Evolutionary conservation across 2,113 vertebrate species (phyloP).

Genomic region (Hiodon tergisus): DNA sequence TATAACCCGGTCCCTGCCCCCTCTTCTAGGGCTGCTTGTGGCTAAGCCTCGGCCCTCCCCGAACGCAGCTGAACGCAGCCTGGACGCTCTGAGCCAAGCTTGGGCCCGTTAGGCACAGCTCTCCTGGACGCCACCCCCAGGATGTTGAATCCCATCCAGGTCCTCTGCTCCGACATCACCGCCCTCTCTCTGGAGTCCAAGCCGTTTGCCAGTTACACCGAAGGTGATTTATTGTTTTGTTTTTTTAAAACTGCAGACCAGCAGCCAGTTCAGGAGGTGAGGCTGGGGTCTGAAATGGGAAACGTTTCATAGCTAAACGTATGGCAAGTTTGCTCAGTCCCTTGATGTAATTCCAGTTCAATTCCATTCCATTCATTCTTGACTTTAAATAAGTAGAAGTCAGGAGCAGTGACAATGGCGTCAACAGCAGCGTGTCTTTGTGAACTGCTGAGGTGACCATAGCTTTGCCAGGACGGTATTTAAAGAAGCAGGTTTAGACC

Average conservation of each 20-base stretch:
- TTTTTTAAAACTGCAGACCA: constrained; percentile 35
- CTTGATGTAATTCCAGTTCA: no score
- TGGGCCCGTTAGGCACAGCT: constrained; percentile 50
- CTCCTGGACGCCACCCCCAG: constrained; percentile 66
- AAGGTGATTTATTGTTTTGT: constrained; percentile 57
- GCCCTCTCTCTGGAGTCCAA: constrained; percentile 69
- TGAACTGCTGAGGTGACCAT: no score
- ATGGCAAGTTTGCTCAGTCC: no score
- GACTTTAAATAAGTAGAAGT: no score
- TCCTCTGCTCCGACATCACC: constrained; percentile 71
- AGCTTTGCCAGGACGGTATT: no score
- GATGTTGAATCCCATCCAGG: constrained; percentile 72
- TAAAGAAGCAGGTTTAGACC: no score
- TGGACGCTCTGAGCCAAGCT: constrained; percentile 60
- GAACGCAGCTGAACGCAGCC: constrained; percentile 48
- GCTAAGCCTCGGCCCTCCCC: constrained; percentile 38
- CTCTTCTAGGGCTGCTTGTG: constrained; percentile 68
- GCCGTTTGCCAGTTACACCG: constrained; percentile 69
- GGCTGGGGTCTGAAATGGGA: no score
- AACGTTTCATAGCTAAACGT: no score
- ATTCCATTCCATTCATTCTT: no score
- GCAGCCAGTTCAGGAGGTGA: no score
- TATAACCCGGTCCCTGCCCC: constrained; percentile 35
- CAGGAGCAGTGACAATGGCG: no score
- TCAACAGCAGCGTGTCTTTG: no score